Evolutionary conservation across 2,113 vertebrate species (phyloP).

Genomic region (Passerina amoena): DNA sequence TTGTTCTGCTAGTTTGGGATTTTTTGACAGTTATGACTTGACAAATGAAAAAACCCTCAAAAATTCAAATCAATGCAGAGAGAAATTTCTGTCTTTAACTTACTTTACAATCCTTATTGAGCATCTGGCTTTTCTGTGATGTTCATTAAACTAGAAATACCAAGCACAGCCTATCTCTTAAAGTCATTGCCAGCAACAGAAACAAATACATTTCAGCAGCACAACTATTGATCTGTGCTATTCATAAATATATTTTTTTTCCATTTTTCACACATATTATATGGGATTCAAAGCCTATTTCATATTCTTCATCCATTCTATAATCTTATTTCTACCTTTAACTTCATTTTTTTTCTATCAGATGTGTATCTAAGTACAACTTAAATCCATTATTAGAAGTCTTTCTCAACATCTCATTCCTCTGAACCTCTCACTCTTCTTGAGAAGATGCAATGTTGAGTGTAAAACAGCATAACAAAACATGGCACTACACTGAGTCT

Average conservation of each 20-base stretch:
- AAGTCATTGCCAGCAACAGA: not conserved
- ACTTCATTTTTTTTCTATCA: not conserved
- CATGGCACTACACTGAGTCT: not conserved
- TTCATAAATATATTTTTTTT: not conserved
- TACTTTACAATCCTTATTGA: not conserved
- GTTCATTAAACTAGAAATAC: not conserved
- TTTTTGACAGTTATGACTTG: not conserved
- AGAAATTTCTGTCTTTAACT: not conserved
- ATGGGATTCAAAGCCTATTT: not conserved
- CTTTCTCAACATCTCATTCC: not conserved
- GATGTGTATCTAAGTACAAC: not conserved
- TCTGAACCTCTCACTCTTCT: not conserved
- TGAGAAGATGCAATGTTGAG: not conserved
- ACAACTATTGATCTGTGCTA: not conserved
- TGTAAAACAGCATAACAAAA: not conserved
- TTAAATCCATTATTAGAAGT: not conserved
- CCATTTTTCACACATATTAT: not conserved
- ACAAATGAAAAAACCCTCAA: not conserved
- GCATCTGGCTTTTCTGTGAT: not conserved
- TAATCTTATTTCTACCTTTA: not conserved
- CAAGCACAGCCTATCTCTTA: not conserved
- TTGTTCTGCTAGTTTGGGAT: not conserved
- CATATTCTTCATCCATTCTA: not conserved
- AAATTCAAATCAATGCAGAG: not conserved
- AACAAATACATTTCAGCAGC: not conserved